Conservation (phyloP, 2,113 vertebrate genomes). For the Vombatus ursinus region DNA sequence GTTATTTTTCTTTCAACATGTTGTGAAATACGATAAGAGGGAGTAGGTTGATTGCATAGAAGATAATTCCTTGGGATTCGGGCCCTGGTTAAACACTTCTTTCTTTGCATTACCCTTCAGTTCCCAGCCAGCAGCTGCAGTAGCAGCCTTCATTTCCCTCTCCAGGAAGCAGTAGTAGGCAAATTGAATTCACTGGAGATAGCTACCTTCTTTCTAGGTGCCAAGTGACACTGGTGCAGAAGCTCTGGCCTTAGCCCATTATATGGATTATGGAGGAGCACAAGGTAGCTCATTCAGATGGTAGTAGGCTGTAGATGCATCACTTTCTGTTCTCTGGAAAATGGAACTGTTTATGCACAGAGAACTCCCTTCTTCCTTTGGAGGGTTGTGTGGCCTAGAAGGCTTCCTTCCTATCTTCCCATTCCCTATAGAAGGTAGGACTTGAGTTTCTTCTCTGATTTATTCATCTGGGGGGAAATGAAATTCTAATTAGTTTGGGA, state of each 20-base stretch:
- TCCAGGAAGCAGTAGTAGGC: background rate
- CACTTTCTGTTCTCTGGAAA: background rate
- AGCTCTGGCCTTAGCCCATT: background rate
- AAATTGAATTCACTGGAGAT: background rate
- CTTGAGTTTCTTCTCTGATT: background rate
- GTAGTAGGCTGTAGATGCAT: background rate
- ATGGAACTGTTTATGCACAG: background rate
- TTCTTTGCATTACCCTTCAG: conserved; percentile 6
- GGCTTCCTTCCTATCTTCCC: background rate
- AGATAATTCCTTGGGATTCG: background rate
- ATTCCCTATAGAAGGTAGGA: background rate
- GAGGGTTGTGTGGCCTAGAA: background rate
- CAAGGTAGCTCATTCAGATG: background rate
- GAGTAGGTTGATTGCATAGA: background rate
- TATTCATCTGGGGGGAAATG: background rate
- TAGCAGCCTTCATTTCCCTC: background rate
- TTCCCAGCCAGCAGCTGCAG: background rate
- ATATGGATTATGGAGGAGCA: background rate
- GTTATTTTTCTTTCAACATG: conserved; percentile 19
- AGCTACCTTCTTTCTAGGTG: conserved; percentile 23
- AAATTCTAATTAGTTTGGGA: background rate
- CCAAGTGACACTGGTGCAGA: conserved; percentile 4
- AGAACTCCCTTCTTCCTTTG: background rate
- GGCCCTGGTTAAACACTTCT: background rate
- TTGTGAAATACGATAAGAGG: background rate